Evolutionary conservation across 1,140 invertebrate genomes (phyloP).

Genomic region (Brachystomella parvula): DNA sequence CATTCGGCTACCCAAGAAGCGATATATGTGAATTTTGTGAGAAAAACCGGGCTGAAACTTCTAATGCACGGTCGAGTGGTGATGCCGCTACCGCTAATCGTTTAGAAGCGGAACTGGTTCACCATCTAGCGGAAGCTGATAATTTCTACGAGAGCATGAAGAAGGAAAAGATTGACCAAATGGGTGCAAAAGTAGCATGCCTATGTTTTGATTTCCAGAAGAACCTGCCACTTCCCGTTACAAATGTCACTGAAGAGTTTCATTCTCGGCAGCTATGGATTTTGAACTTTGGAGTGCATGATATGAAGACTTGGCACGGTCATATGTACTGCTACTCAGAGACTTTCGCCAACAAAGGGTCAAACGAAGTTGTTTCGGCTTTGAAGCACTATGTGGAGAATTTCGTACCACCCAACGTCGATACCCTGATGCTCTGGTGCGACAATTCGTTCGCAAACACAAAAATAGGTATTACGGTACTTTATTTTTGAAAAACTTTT

Average conservation of each 20-base stretch:
- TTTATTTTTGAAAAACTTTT: too few species aligned
- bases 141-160: neutral
- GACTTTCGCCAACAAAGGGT: neutral
- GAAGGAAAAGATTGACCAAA: neutral
- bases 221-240: slow-evolving; percentile 23
- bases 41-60: neutral
- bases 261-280: slow-evolving; percentile 38
- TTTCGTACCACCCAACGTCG: slow-evolving; percentile 2
- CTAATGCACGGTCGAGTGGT: neutral
- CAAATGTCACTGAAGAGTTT: slow-evolving; percentile 14
- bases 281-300: slow-evolving; percentile 39
- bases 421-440: slow-evolving; percentile 29
- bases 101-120: neutral
- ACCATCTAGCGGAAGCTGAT: neutral
- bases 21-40: slow-evolving; percentile 24
- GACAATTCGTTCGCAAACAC: slow-evolving; percentile 39
- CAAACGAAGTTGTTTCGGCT: slow-evolving; percentile 13
- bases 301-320: neutral
- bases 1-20: slow-evolving; percentile 13
- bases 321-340: slow-evolving; percentile 8
- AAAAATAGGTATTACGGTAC: too few species aligned
- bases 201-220: slow-evolving; percentile 21
- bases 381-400: slow-evolving; percentile 11
- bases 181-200: neutral
- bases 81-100: neutral